phyloP scores from a whole-genome alignment of 2,797 vertebrate genomes.

The Denticeps clupeoides region DNA sequence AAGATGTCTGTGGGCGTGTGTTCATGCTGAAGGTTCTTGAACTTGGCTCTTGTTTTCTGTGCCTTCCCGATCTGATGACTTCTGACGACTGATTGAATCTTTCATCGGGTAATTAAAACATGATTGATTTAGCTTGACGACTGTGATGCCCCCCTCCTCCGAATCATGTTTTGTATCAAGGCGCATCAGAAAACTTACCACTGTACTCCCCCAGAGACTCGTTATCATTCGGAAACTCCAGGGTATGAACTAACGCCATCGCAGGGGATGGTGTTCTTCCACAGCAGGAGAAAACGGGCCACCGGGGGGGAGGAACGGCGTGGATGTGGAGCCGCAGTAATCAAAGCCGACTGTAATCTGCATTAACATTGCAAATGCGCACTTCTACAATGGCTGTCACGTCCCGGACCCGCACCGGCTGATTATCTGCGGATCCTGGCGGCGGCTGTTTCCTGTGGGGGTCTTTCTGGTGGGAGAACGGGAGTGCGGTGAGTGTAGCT shows the following conservation, averaged over 20 bases:
- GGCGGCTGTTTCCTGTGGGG: no score
- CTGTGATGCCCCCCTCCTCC: not conserved
- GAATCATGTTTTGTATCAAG: not conserved
- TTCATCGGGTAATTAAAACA: no score
- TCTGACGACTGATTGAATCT: no score
- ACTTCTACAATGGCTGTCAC: not conserved
- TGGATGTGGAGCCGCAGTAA: not conserved
- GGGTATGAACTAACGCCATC: constrained; percentile 40
- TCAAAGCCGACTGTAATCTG: not conserved
- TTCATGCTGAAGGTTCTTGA: no score
- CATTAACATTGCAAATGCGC: not conserved
- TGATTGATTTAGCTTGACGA: no score
- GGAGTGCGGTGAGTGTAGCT: no score
- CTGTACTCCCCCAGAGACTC: constrained; percentile 40
- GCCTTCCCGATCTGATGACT: no score
- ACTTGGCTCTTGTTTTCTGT: no score
- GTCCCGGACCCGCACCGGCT: not conserved
- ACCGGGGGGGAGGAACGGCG: not conserved
- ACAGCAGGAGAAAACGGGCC: not conserved
- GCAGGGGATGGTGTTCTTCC: not conserved
- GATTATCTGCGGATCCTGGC: not conserved
- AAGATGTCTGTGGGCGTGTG: no score
- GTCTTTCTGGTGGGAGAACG: no score
- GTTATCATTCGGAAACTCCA: constrained; percentile 43
- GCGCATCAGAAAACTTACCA: constrained; percentile 17